Evolutionary conservation across 2,797 vertebrate genomes (phyloP), one percentile per base, ranked within the genome.

Genomic region (Xenops minutus): DNA sequence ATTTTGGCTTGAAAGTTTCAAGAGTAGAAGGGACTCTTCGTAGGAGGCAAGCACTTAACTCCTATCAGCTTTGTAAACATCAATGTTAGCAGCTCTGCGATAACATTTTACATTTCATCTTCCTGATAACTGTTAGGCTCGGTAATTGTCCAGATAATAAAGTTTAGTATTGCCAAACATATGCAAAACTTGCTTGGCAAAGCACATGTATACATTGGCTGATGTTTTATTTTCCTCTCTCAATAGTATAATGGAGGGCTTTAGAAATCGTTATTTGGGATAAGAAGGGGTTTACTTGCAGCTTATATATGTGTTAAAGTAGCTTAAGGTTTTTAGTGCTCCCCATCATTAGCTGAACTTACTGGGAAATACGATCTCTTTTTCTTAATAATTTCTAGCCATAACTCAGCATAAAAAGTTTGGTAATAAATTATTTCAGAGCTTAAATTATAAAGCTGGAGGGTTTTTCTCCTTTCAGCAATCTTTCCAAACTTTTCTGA

Each of bases 281-380:
- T 96, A 92, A 95, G 81, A 83, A 83, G 46, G 75, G 78, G 39
- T 94, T 96, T 91, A 79, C 78, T 94, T 83, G 54, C 26, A 89
- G 91, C 72, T 97, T 95, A 93, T 39, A 55, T 64, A 72, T 2
- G 8, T 77, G 92, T 96, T 96, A 80, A 89, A 96, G 56, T 75
- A 92, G 92, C 84, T 96, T 95, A 94, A 79, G 72, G 48, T 68
- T 97, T 95, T 93, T 93, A 85, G 81, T 91, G 64, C 20, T 89
- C 81, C 93, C 75, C 29, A 21, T 94, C 91, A 92, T 94, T 96
- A 95, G 49, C 75, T 88, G 82, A 93, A 93, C 20, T 95, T 93
- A 59, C 58, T 81, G 43, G 22, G 88, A 91, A 95, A 96, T 13
- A 10, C 14, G 68, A 95, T 88, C 55, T 75, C 11, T 44, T 29